These are phyloP conservation scores for Leistus spinibarbis DNA, from an alignment of 2,888 invertebrate genomes.

Conservation along the genomic window DNA sequence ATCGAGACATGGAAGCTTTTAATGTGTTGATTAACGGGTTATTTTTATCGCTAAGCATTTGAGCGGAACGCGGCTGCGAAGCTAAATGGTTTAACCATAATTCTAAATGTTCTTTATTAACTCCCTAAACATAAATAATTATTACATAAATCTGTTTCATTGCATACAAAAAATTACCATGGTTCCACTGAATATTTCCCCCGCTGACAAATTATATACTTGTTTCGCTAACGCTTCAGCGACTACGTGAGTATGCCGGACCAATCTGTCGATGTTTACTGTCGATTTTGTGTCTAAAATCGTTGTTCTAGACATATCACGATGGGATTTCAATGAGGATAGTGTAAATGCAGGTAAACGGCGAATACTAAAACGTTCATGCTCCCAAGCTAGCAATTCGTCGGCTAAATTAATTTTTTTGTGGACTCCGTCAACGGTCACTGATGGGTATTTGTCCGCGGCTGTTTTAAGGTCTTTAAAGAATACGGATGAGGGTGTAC, in stretches of 20 bases:
- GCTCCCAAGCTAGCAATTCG: slow-evolving; percentile 92
- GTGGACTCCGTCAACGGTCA: slow-evolving; percentile 74
- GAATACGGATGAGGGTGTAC: slow-evolving; percentile 73
- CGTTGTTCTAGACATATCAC: slow-evolving; percentile 65
- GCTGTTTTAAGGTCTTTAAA: slow-evolving; percentile 68
- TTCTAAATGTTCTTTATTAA: slow-evolving; percentile 73
- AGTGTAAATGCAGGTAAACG: slow-evolving; percentile 91
- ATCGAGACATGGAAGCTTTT: slow-evolving; percentile 74
- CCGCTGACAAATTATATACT: slow-evolving; percentile 73
- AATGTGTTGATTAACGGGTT: slow-evolving; percentile 72
- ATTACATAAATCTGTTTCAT: too few relatives aligned
- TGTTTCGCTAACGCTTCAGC: slow-evolving; percentile 86
- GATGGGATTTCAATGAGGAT: slow-evolving; percentile 76
- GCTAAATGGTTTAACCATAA: slow-evolving; percentile 79
- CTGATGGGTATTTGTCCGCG: slow-evolving; percentile 57
- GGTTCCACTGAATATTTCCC: slow-evolving; percentile 73
- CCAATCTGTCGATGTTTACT: slow-evolving; percentile 64
- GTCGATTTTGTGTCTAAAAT: slow-evolving; percentile 68
- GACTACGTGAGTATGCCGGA: slow-evolving; percentile 72
- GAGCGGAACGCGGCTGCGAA: slow-evolving; percentile 76
- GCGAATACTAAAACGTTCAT: slow-evolving; percentile 93
- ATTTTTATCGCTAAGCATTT: slow-evolving; percentile 70
- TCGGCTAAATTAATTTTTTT: slow-evolving; percentile 98
- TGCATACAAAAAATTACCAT: slow-evolving; percentile 71
- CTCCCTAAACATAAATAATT: slow-evolving; percentile 59